phyloP scores from a whole-genome alignment of 64 coral and sea anemone genomes.

The Astreopora myriophthalma region DNA sequence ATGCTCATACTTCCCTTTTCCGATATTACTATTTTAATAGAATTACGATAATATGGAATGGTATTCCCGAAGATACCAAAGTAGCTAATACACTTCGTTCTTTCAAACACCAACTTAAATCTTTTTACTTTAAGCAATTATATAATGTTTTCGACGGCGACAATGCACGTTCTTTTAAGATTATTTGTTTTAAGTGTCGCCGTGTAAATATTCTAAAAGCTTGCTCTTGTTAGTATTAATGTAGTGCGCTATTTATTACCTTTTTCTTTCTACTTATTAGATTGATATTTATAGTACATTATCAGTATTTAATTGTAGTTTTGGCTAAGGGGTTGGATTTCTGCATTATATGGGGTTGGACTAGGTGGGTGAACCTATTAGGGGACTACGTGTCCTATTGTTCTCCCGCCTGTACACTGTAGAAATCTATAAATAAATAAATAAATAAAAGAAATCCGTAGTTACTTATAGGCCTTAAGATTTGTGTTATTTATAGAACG shows the following conservation, averaged over 20 bases:
- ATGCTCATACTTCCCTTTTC: slow-evolving; percentile 20
- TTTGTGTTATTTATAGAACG: no score
- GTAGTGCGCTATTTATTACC: slow-evolving; percentile 38
- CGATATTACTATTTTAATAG: slow-evolving; percentile 45
- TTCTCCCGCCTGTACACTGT: no score
- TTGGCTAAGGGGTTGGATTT: no score
- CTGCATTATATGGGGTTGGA: no score
- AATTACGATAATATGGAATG: slow-evolving; percentile 12
- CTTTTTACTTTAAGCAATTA: slow-evolving; percentile 22
- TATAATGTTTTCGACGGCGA: slow-evolving; percentile 24
- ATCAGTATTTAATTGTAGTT: no score
- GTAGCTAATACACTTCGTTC: neutral
- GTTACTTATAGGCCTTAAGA: no score
- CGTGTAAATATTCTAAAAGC: slow-evolving; percentile 49
- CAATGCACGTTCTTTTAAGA: slow-evolving; percentile 34
- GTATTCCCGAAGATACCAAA: slow-evolving; percentile 12
- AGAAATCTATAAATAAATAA: no score
- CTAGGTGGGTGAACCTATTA: no score
- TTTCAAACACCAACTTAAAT: slow-evolving; percentile 18
- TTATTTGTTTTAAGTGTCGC: slow-evolving; percentile 52
- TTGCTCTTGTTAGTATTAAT: slow-evolving; percentile 52
- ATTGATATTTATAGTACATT: no score
- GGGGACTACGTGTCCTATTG: no score
- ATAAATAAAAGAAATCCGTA: no score
- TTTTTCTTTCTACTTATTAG: no score